Evolutionary conservation across 2,888 invertebrate genomes (phyloP), one percentile per base, ranked within the genome.

Genomic region (Halocaridina rubra): DNA sequence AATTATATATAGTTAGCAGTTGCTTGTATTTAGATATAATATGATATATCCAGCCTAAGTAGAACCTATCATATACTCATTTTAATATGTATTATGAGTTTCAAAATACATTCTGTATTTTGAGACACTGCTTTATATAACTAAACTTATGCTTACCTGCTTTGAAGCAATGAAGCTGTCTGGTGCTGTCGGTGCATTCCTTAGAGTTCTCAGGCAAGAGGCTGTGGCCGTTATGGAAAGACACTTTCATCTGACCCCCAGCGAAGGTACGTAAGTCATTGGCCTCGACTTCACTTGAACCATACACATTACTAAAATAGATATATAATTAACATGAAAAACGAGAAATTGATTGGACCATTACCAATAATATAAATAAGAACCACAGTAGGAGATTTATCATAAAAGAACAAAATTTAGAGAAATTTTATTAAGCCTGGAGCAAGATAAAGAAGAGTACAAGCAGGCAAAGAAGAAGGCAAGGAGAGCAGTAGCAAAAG

Each of bases 291-390:
- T 93, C 92, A 2, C 93, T 94, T 86, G 94, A 95, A 0, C 97
- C 97, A 90, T 97, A 97, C 0, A 96, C 94, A 39, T 95, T 91
- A 0, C 96, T 96, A 3, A 92, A 90, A 96, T 96, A 92, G 96
- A 91, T 90, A 91, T 95, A 5, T 94, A 93, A 53, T 39, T 7
- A 39, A 8, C 7, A 39, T 39, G 39, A 13, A 7, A 13, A 13
- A 39, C 13, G 39, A 8, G 13, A 13, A 39, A 13, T 7, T 39
- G 39, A 39, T 39, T 7, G 13, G 13, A 39, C 7, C 13, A 53
- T 7, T 53, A 53, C 4, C 10, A 53, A 53, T 53, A 53, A 53
- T 13, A 53, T 4, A 3, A 4, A 53, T 53, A 53, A 53, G 13
- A 53, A 53, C 19, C 13, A 53, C 19, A 53, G 19, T 53, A 46